These are phyloP conservation scores for Scaptomyza hsui DNA, from an alignment of 1,140 invertebrate species.

Conservation along the genomic window DNA sequence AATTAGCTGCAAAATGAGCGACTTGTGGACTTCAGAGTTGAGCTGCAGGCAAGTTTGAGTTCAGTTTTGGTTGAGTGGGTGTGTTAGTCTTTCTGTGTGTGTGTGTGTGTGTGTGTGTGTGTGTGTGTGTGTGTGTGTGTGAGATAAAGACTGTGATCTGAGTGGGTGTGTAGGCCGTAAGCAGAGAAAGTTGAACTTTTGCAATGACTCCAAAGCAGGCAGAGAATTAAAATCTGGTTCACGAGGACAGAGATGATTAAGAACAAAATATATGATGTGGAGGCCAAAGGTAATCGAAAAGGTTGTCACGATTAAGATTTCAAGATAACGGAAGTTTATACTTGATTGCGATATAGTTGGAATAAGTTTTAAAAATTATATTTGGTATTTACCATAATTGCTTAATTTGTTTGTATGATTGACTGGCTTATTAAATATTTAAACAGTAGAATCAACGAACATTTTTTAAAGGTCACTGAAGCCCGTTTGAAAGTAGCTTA, in stretches of 20 bases:
- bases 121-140: slow-evolving; percentile 23
- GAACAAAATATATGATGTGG: not conserved
- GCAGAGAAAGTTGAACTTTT: slow-evolving; percentile 60
- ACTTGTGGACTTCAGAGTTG: slow-evolving; percentile 19
- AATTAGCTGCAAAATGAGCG: slow-evolving; percentile 79
- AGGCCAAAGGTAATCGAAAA: not conserved
- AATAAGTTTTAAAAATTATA: too few relatives aligned
- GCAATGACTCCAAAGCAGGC: slow-evolving; percentile 20
- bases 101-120: slow-evolving; percentile 10
- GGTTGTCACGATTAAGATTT: not conserved
- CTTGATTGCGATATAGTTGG: not conserved
- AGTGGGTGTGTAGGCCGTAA: slow-evolving; percentile 29
- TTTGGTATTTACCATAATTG: not conserved
- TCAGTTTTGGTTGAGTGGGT: slow-evolving; percentile 16
- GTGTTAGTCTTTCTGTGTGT: slow-evolving; percentile 31
- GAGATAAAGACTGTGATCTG: slow-evolving; percentile 27
- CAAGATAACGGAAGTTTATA: not conserved
- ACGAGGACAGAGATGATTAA: slow-evolving; percentile 18
- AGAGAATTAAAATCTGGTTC: slow-evolving; percentile 15
- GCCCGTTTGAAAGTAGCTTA: not conserved
- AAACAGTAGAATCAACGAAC: too few relatives aligned
- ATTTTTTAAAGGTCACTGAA: not conserved
- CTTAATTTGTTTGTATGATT: not conserved
- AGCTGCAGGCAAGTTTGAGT: slow-evolving; percentile 13
- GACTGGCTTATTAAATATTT: not conserved